Evolutionary conservation across 2,113 vertebrate species (phyloP).

Genomic region (Oreochromis spilurus): DNA sequence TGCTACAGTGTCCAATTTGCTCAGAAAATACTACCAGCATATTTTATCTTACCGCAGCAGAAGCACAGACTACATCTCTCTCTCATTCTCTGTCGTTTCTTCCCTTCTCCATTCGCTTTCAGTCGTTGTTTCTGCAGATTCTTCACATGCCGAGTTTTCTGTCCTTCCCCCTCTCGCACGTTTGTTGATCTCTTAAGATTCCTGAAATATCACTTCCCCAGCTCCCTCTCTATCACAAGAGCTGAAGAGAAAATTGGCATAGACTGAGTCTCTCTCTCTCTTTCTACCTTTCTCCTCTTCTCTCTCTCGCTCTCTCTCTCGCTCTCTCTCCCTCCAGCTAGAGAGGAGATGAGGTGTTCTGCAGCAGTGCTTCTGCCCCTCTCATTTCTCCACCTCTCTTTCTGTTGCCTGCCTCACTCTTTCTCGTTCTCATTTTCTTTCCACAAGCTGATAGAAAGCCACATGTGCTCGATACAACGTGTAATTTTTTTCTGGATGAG

Average conservation of each 20-base stretch:
- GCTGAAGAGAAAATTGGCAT: conserved; percentile 40
- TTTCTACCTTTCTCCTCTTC: not conserved
- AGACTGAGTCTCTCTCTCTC: conserved; percentile 15
- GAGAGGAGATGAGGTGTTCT: conserved; percentile 66
- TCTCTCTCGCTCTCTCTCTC: not conserved
- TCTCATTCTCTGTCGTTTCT: not conserved
- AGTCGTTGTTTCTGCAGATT: not conserved
- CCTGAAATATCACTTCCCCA: conserved; percentile 52
- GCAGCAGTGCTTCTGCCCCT: conserved; percentile 57
- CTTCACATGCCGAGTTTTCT: not conserved
- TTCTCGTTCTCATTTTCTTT: conserved; percentile 1
- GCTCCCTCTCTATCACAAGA: conserved; percentile 32
- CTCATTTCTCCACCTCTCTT: conserved; percentile 37
- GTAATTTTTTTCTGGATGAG: conserved; percentile 1
- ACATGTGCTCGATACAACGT: conserved; percentile 4
- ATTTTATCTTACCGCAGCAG: conserved; percentile 54
- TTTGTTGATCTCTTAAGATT: conserved; percentile 40
- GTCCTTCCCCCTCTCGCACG: not conserved
- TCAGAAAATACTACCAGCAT: not conserved
- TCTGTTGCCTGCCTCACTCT: conserved; percentile 18
- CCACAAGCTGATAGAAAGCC: conserved; percentile 6
- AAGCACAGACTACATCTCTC: conserved; percentile 30
- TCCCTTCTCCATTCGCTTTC: not conserved
- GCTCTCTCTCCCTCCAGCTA: conserved; percentile 44
- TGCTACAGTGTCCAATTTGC: not conserved